These are phyloP conservation scores for Gastrophysa polygoni DNA, from an alignment of 2,888 invertebrate species.

Conservation along the genomic window DNA sequence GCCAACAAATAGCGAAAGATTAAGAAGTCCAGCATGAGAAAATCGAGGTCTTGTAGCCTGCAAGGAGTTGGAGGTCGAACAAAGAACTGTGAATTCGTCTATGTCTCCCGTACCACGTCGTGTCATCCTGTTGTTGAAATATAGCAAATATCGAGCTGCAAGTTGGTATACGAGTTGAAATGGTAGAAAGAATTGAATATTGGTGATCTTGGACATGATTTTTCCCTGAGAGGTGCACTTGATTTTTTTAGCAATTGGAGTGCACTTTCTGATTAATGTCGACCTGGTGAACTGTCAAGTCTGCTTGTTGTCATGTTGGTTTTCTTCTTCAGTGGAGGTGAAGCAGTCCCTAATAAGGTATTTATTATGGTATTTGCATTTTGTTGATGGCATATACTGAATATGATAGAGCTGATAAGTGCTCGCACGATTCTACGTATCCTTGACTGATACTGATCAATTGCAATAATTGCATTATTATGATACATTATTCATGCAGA, in stretches of 20 bases:
- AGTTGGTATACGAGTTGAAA: neutral
- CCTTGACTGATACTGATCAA: no score
- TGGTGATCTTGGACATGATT: neutral
- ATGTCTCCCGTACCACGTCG: neutral
- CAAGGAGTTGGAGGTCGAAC: neutral
- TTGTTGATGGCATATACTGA: neutral
- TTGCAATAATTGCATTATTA: no score
- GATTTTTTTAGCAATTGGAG: constrained; percentile 21
- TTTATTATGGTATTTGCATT: constrained; percentile 29
- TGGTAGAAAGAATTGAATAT: neutral
- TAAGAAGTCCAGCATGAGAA: neutral
- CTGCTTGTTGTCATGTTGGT: neutral
- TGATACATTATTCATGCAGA: no score
- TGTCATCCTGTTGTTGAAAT: neutral
- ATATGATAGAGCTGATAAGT: no score
- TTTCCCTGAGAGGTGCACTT: constrained; percentile 23
- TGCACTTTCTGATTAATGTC: constrained; percentile 19
- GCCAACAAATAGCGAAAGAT: constrained; percentile 27
- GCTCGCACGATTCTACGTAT: no score
- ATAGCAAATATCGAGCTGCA: no score
- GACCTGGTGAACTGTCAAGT: neutral
- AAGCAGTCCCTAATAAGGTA: constrained; percentile 15
- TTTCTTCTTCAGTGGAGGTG: neutral
- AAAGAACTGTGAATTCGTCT: neutral
- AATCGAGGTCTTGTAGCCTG: neutral